A percentile compares a stretch with the other conserved stretches of the same genome.
phyloP scores from a whole-genome alignment of 2,797 vertebrate species.

The Cheirogaleus major region DNA sequence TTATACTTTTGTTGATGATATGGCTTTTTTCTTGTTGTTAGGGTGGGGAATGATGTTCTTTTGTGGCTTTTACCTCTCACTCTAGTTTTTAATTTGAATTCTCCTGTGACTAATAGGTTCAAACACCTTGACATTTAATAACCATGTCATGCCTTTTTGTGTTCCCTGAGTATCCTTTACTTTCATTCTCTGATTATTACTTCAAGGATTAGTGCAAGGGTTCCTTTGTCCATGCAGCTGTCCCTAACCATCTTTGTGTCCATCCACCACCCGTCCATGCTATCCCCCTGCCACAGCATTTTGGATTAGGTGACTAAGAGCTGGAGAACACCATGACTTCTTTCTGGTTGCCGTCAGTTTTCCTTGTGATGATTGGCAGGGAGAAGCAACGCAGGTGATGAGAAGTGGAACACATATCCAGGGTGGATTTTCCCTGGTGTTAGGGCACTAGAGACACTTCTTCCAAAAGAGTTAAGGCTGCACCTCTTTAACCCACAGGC shows the following conservation, averaged over 20 bases:
- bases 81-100: slow-evolving; percentile 36
- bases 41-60: background rate
- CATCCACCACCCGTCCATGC: background rate
- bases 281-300: background rate
- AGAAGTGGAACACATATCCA: background rate
- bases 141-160: background rate
- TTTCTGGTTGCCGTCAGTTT: background rate
- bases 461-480: background rate
- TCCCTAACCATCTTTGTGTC: background rate
- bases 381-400: background rate
- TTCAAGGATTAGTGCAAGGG: background rate
- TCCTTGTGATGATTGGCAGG: background rate
- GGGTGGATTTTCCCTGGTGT: slow-evolving; percentile 14
- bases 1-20: background rate
- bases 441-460: background rate
- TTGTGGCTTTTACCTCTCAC: background rate
- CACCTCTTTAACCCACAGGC: background rate
- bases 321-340: background rate
- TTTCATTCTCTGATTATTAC: background rate
- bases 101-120: background rate
- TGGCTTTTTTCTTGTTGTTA: background rate
- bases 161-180: background rate
- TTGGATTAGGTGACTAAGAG: background rate
- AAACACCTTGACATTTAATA: background rate
- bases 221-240: background rate